phyloP scores from a whole-genome alignment of 2,888 invertebrate species.

The Ectobius pallidus region DNA sequence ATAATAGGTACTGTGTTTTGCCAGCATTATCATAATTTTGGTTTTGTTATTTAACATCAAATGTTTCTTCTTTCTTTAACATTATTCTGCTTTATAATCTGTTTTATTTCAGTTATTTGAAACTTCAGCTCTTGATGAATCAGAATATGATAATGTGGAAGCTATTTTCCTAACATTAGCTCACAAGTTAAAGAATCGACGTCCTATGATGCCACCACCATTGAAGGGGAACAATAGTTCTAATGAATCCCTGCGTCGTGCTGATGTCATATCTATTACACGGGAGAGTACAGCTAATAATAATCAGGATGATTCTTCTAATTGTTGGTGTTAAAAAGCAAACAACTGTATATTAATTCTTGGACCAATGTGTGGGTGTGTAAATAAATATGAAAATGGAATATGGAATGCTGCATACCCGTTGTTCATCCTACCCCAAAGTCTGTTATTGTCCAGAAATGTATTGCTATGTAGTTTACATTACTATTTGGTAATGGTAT shows the following conservation, averaged over 20 bases:
- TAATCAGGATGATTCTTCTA: not conserved
- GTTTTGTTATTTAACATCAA: not conserved
- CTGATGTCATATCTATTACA: constrained; percentile 45
- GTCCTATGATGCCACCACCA: constrained; percentile 60
- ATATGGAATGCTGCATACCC: too few relatives aligned
- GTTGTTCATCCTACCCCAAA: too few relatives aligned
- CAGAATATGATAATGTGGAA: constrained; percentile 76
- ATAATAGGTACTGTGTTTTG: not conserved
- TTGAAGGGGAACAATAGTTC: not conserved
- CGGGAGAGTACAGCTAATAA: constrained; percentile 23
- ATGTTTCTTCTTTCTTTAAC: not conserved
- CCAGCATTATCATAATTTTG: not conserved
- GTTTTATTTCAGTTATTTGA: constrained; percentile 68
- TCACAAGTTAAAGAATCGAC: constrained; percentile 72
- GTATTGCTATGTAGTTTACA: too few relatives aligned
- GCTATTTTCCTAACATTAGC: constrained; percentile 83
- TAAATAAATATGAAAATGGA: too few relatives aligned
- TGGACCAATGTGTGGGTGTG: too few relatives aligned
- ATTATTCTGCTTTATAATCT: too few relatives aligned
- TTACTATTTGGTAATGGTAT: too few relatives aligned
- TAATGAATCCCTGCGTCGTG: constrained; percentile 45
- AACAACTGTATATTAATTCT: too few relatives aligned
- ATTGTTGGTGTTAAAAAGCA: constrained; percentile 33
- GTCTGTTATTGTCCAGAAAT: too few relatives aligned
- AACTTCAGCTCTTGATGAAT: constrained; percentile 78